Evolutionary conservation across 2,888 invertebrate species (phyloP).

Genomic region (Lottia gigantea): DNA sequence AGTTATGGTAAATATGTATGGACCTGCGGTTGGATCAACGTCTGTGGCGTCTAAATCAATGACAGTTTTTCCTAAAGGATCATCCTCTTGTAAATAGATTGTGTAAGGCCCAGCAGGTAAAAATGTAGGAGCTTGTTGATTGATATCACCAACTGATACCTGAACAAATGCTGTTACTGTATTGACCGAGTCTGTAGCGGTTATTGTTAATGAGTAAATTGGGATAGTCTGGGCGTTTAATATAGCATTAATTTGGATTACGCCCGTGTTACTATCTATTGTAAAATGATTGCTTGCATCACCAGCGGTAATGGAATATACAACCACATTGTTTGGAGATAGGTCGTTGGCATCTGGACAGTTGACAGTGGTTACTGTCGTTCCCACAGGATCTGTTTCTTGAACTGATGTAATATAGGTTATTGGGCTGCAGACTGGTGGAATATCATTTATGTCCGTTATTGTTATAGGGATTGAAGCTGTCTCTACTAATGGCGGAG

Average conservation of each 20-base stretch:
- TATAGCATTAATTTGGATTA: slow-evolving; percentile 19
- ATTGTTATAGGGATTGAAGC: slow-evolving; percentile 34
- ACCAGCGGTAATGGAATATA: slow-evolving; percentile 29
- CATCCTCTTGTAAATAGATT: slow-evolving; percentile 31
- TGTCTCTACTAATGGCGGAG: slow-evolving; percentile 27
- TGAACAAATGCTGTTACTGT: slow-evolving; percentile 79
- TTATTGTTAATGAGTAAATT: slow-evolving; percentile 69
- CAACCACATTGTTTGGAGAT: slow-evolving; percentile 31
- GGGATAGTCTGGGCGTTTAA: slow-evolving; percentile 31
- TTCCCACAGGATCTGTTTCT: slow-evolving; percentile 38
- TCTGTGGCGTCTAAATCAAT: slow-evolving; percentile 44
- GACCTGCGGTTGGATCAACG: slow-evolving; percentile 37
- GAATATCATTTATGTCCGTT: slow-evolving; percentile 40
- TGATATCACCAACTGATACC: slow-evolving; percentile 40
- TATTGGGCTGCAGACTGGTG: slow-evolving; percentile 38
- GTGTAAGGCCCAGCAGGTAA: slow-evolving; percentile 64
- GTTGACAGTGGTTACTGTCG: slow-evolving; percentile 31
- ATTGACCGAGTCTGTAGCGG: slow-evolving; percentile 85
- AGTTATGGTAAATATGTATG: slow-evolving; percentile 41
- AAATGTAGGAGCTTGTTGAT: slow-evolving; percentile 41
- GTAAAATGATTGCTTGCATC: slow-evolving; percentile 19
- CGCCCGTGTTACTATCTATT: slow-evolving; percentile 21
- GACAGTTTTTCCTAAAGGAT: slow-evolving; percentile 34
- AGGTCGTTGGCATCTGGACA: slow-evolving; percentile 37
- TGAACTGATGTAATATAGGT: slow-evolving; percentile 14